Conservation (phyloP, 2,888 invertebrate genomes). For the Busseola fusca region DNA sequence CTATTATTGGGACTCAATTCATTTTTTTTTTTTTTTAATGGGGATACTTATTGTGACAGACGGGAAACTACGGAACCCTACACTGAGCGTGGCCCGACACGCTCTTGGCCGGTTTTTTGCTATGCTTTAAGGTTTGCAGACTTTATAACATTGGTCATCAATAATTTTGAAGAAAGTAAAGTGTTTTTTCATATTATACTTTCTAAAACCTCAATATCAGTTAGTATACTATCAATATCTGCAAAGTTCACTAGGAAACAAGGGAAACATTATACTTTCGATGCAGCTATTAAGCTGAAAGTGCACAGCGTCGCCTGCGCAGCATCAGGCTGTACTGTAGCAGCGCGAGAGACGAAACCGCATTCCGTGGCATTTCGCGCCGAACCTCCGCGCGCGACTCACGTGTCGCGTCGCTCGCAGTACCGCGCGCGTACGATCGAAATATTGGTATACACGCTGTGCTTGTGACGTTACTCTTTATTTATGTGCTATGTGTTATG, state of each 20-base stretch:
- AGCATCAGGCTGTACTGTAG: constrained; percentile 63
- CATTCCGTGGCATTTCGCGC: constrained; percentile 86
- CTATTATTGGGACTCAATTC: too few species aligned
- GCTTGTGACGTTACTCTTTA: constrained; percentile 74
- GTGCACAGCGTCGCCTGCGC: constrained; percentile 63
- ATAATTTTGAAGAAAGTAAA: neutral
- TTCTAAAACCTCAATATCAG: neutral
- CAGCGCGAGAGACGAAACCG: constrained; percentile 57
- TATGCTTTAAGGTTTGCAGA: neutral
- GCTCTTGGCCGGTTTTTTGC: too few species aligned
- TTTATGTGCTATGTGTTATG: constrained; percentile 79
- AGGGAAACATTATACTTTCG: constrained; percentile 39
- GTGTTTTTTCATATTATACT: neutral
- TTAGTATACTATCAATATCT: neutral
- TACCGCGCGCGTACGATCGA: constrained; percentile 75
- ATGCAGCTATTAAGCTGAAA: constrained; percentile 54
- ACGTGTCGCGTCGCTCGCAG: constrained; percentile 83
- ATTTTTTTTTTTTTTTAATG: too few species aligned
- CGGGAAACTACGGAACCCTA: too few species aligned
- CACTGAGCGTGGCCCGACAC: too few species aligned
- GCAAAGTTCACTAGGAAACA: constrained; percentile 27
- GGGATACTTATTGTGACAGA: too few species aligned
- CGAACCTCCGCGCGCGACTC: constrained; percentile 84
- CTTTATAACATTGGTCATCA: neutral
- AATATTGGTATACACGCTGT: constrained; percentile 65